Conservation (phyloP, 2,797 vertebrate species). For the Neosilurus mollespiculum region DNA sequence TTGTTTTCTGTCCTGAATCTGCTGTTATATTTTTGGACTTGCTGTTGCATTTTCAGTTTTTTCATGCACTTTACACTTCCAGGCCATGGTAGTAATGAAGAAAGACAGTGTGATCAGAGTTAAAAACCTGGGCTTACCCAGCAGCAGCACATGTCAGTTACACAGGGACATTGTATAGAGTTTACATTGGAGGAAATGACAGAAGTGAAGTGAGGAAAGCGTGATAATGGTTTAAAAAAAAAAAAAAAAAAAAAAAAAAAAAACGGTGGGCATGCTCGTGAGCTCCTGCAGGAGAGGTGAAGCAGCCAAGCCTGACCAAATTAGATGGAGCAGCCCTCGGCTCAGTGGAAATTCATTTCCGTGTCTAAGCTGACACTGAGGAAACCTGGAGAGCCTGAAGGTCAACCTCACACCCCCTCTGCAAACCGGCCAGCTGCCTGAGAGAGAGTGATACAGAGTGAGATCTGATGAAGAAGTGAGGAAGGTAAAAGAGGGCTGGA, state of each 20-base stretch:
- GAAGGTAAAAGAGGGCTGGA: constrained; percentile 46
- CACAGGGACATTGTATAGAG: background rate
- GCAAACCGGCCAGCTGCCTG: constrained; percentile 69
- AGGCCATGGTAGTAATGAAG: background rate
- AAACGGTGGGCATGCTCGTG: background rate
- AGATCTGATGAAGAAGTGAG: constrained; percentile 43
- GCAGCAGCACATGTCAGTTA: background rate
- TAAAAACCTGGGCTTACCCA: background rate
- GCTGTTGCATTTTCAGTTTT: background rate
- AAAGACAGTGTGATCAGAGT: background rate
- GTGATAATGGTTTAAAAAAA: background rate
- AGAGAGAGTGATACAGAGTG: constrained; percentile 50
- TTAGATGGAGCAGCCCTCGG: constrained; percentile 55
- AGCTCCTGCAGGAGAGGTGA: constrained; percentile 29
- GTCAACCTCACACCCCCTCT: constrained; percentile 72
- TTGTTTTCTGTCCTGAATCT: background rate
- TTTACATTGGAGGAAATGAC: background rate
- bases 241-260: background rate
- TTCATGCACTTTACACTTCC: background rate
- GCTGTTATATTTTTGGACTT: background rate
- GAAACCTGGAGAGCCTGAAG: constrained; percentile 72
- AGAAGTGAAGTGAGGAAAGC: background rate
- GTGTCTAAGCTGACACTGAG: constrained; percentile 61
- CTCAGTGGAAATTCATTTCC: constrained; percentile 62
- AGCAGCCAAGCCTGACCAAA: constrained; percentile 49